Conservation (phyloP, 2,888 invertebrate genomes). For the Altica lythri region DNA sequence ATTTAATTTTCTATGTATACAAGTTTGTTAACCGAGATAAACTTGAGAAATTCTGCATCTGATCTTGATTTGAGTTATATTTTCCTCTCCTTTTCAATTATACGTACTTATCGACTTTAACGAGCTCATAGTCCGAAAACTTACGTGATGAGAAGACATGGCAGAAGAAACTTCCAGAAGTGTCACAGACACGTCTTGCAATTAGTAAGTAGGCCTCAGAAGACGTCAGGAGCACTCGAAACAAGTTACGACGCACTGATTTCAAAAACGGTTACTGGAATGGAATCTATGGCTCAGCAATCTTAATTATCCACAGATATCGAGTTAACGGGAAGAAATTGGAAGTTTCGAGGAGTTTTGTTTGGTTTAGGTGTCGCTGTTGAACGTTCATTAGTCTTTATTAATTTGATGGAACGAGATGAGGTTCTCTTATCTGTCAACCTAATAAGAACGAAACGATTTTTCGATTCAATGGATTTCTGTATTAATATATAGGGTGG, state of each 20-base stretch:
- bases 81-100: slow-evolving; percentile 9
- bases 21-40: too few relatives aligned
- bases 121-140: slow-evolving; percentile 24
- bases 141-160: slow-evolving; percentile 30
- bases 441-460: too few relatives aligned
- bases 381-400: slow-evolving; percentile 41
- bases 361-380: slow-evolving; percentile 28
- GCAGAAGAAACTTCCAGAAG: slow-evolving; percentile 25
- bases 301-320: slow-evolving; percentile 48
- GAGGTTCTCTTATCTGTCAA: too few relatives aligned
- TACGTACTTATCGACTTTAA: slow-evolving; percentile 12
- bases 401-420: slow-evolving; percentile 31
- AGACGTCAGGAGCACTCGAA: slow-evolving; percentile 43
- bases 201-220: slow-evolving; percentile 42
- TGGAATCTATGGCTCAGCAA: slow-evolving; percentile 37
- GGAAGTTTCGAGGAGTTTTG: slow-evolving; percentile 35
- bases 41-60: slow-evolving; percentile 1
- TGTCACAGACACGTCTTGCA: slow-evolving; percentile 46
- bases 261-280: slow-evolving; percentile 31
- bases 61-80: neutral
- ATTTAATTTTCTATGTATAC: too few relatives aligned
- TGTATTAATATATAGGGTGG: too few relatives aligned
- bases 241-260: slow-evolving; percentile 39
- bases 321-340: slow-evolving; percentile 45
- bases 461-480: too few relatives aligned